These are phyloP conservation scores for Asteroscopus sphinx DNA, from an alignment of 2,888 invertebrate genomes.

Conservation along the genomic window DNA sequence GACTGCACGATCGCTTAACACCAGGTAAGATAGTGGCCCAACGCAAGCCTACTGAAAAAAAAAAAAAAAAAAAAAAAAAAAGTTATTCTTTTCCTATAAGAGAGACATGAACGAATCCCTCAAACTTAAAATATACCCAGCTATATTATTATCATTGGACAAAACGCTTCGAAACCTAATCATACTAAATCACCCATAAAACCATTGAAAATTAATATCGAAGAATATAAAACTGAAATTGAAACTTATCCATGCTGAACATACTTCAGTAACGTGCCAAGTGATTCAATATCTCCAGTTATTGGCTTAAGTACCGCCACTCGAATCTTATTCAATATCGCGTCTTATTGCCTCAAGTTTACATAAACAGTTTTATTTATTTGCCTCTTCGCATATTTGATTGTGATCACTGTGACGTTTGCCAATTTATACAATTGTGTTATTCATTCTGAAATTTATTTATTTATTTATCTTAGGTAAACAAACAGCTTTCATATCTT, in stretches of 20 bases:
- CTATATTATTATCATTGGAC: not conserved
- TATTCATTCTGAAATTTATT: no score
- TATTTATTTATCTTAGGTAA: no score
- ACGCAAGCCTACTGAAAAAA: no score
- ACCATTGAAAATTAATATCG: slow-evolving; percentile 20
- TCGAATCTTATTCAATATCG: slow-evolving; percentile 19
- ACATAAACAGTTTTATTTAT: slow-evolving; percentile 26
- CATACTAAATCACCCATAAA: slow-evolving; percentile 16
- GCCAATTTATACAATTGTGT: slow-evolving; percentile 1
- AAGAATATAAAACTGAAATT: slow-evolving; percentile 33
- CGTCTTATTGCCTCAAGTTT: slow-evolving; percentile 2
- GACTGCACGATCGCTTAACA: no score
- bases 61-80: no score
- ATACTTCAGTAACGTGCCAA: slow-evolving; percentile 38
- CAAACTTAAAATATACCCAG: not conserved
- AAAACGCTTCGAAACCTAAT: slow-evolving; percentile 26
- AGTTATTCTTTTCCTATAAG: no score
- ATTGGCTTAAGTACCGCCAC: slow-evolving; percentile 34
- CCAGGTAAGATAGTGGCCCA: no score
- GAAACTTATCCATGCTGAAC: slow-evolving; percentile 33
- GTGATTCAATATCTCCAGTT: slow-evolving; percentile 38
- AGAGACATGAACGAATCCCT: no score
- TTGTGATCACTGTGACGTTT: no score
- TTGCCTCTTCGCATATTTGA: slow-evolving; percentile 8
- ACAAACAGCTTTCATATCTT: no score